Conservation (phyloP, 2,888 invertebrate genomes). For the Drosophila kambysellisi region DNA sequence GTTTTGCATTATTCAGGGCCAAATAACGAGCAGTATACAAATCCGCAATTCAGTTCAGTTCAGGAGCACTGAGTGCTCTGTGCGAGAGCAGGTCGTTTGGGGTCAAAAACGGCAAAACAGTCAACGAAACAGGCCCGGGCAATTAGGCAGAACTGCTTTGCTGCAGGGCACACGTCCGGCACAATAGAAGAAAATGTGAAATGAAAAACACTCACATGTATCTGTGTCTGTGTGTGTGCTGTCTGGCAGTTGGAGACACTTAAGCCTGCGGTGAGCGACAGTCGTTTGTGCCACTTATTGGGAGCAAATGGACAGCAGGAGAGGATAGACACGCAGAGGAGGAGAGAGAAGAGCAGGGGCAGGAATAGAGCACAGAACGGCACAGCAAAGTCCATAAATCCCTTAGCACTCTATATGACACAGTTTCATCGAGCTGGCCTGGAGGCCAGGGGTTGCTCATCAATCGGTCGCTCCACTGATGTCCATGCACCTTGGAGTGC, state of each 20-base stretch:
- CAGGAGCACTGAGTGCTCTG: conserved; percentile 17
- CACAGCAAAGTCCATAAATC: conserved; percentile 63
- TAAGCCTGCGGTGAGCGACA: conserved; percentile 68
- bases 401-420: conserved; percentile 81
- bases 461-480: conserved; percentile 63
- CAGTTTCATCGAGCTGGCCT: conserved; percentile 49
- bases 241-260: conserved; percentile 63
- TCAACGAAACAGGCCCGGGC: conserved; percentile 38
- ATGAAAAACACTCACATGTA: conserved; percentile 36
- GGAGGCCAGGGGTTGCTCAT: conserved; percentile 48
- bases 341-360: neutral
- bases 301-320: conserved; percentile 55
- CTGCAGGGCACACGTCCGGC: conserved; percentile 44
- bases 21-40: conserved; percentile 31
- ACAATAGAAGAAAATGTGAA: conserved; percentile 28
- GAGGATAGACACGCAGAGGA: conserved; percentile 5
- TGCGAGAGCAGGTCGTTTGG: conserved; percentile 20
- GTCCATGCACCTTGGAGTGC: conserved; percentile 69
- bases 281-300: conserved; percentile 71
- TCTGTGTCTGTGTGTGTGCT: conserved; percentile 23
- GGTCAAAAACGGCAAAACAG: conserved; percentile 30
- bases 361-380: conserved; percentile 36
- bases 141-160: conserved; percentile 56
- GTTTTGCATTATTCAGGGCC: conserved; percentile 43
- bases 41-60: conserved; percentile 48